Conservation (phyloP, 2,888 invertebrate species). For the Clitarchus hookeri region DNA sequence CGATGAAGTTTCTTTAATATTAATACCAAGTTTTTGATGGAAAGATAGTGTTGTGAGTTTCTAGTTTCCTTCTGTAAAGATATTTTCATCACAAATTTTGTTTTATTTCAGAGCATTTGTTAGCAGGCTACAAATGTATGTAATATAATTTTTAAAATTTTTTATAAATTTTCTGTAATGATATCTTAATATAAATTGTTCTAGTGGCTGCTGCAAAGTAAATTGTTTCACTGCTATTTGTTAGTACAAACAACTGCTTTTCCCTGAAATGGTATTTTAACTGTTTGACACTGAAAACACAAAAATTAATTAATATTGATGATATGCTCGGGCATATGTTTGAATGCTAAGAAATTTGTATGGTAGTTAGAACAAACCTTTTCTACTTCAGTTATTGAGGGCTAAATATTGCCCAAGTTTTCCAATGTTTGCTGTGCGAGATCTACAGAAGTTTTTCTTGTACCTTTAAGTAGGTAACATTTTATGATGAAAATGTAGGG, state of each 20-base stretch:
- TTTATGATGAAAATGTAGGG: not conserved
- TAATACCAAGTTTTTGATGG: no score
- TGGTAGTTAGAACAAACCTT: not conserved
- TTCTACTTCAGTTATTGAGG: not conserved
- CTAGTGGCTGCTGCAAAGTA: not conserved
- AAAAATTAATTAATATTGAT: no score
- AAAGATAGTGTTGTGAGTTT: no score
- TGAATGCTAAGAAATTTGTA: not conserved
- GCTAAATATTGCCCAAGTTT: not conserved
- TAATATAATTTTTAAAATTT: no score
- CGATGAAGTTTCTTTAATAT: no score
- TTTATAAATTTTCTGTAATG: no score
- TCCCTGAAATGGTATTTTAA: not conserved
- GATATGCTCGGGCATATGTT: no score
- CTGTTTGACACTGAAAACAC: no score
- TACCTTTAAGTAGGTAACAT: not conserved
- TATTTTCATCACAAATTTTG: no score
- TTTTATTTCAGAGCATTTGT: no score
- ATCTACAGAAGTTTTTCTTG: not conserved
- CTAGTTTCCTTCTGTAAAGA: no score
- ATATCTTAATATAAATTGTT: not conserved
- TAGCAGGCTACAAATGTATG: no score
- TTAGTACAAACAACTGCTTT: not conserved
- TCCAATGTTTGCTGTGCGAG: not conserved
- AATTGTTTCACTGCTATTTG: not conserved